These are phyloP conservation scores for Oriolus oriolus DNA, from an alignment of 2,113 vertebrate species.

Conservation along the genomic window DNA sequence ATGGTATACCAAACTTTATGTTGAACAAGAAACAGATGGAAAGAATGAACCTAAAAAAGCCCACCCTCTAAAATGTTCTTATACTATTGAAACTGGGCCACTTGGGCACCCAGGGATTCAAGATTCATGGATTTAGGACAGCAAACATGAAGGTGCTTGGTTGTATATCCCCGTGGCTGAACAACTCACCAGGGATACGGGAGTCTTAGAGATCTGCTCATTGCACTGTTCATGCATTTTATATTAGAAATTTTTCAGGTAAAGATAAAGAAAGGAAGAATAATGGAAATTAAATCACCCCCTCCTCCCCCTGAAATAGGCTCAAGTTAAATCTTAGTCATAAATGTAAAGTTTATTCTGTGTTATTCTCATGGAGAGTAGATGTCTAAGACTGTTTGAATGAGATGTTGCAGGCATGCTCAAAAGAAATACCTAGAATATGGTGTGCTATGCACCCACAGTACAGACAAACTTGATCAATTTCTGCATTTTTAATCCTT, in stretches of 20 bases:
- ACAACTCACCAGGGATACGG: not conserved
- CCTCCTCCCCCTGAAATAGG: not conserved
- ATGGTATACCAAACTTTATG: not conserved
- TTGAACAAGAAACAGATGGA: not conserved
- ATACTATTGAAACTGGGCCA: slow-evolving; percentile 37
- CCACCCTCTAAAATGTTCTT: not conserved
- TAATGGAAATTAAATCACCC: not conserved
- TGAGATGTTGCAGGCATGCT: not conserved
- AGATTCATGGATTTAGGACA: slow-evolving; percentile 59
- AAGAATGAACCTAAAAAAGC: not conserved
- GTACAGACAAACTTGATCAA: not conserved
- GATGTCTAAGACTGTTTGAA: not conserved
- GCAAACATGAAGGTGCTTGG: slow-evolving; percentile 24
- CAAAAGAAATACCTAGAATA: not conserved
- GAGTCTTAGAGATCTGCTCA: not conserved
- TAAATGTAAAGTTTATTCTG: not conserved
- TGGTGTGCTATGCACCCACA: not conserved
- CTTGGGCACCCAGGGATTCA: slow-evolving; percentile 10
- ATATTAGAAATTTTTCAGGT: not conserved
- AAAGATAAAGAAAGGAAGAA: not conserved
- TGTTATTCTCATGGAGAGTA: not conserved
- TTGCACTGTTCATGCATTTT: slow-evolving; percentile 6
- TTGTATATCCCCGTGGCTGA: slow-evolving; percentile 3
- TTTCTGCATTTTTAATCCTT: not conserved
- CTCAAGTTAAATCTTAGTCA: not conserved